phyloP scores from a whole-genome alignment of 2,888 invertebrate species.

The Apodemia mormo region DNA sequence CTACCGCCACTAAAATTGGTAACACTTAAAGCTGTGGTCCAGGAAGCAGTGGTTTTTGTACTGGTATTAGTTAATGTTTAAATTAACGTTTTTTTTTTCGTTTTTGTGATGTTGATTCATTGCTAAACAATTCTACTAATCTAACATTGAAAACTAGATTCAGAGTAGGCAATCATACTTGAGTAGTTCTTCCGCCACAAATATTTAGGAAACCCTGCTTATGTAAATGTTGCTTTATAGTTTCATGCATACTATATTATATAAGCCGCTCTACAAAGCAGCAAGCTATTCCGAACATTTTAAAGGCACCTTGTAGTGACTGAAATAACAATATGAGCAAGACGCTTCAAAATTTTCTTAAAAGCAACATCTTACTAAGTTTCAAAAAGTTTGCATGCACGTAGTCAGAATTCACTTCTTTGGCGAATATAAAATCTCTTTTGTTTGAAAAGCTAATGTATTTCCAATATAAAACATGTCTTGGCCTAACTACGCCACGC shows the following conservation, averaged over 20 bases:
- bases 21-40: no score
- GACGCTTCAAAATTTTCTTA: conserved; percentile 32
- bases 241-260: conserved; percentile 8
- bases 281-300: conserved; percentile 8
- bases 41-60: no score
- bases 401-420: conserved; percentile 41
- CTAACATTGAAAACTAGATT: no score
- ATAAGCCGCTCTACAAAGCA: conserved; percentile 8
- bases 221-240: conserved; percentile 5
- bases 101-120: no score
- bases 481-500: background rate
- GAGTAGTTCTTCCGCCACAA: no score
- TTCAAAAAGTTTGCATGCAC: conserved; percentile 43
- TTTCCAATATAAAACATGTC: background rate
- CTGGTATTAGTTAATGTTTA: no score
- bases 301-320: conserved; percentile 14
- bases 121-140: no score
- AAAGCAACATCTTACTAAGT: conserved; percentile 34
- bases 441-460: background rate
- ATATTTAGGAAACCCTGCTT: no score
- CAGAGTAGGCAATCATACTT: no score
- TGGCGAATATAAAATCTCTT: background rate
- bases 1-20: no score
- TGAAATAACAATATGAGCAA: conserved; percentile 20
- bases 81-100: no score